phyloP scores from a whole-genome alignment of 1,140 invertebrate genomes.

The Ostrea denselamellosa region DNA sequence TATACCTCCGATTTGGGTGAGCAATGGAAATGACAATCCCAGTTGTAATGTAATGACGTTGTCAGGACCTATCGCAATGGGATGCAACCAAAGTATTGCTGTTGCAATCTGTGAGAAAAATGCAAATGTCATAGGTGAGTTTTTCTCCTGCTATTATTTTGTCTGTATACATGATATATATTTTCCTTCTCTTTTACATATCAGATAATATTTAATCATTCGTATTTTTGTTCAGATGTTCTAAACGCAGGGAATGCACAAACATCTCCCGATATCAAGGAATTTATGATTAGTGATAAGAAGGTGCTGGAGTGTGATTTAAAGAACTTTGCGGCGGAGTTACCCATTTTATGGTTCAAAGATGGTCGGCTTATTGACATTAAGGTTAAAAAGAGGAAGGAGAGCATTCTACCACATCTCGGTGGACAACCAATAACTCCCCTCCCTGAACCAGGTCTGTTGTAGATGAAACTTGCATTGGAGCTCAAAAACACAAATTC shows the following conservation, averaged over 20 bases:
- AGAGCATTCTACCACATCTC: constrained; percentile 30
- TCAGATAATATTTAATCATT: background rate
- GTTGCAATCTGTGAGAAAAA: constrained; percentile 41
- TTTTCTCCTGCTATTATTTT: too few relatives aligned
- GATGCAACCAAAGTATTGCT: constrained; percentile 27
- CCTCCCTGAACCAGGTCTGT: constrained; percentile 39
- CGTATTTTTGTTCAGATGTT: background rate
- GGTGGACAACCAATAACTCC: constrained; percentile 38
- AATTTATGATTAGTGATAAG: background rate
- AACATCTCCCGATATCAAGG: background rate
- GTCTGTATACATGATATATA: too few relatives aligned
- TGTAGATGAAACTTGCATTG: background rate
- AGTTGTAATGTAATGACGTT: constrained; percentile 11
- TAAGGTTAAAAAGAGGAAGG: constrained; percentile 41
- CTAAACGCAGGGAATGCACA: background rate
- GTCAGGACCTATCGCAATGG: background rate
- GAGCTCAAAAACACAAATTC: too few relatives aligned
- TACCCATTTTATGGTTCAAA: constrained; percentile 56
- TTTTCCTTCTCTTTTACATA: background rate
- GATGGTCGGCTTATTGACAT: constrained; percentile 51
- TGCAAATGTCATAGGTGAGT: background rate
- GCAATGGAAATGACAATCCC: background rate
- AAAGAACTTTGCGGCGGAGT: constrained; percentile 7
- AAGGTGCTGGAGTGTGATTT: constrained; percentile 45
- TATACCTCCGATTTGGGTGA: constrained; percentile 18